These are phyloP conservation scores for Ophthalmolycus amberensis DNA, from an alignment of 2,113 vertebrate genomes.

Conservation along the genomic window DNA sequence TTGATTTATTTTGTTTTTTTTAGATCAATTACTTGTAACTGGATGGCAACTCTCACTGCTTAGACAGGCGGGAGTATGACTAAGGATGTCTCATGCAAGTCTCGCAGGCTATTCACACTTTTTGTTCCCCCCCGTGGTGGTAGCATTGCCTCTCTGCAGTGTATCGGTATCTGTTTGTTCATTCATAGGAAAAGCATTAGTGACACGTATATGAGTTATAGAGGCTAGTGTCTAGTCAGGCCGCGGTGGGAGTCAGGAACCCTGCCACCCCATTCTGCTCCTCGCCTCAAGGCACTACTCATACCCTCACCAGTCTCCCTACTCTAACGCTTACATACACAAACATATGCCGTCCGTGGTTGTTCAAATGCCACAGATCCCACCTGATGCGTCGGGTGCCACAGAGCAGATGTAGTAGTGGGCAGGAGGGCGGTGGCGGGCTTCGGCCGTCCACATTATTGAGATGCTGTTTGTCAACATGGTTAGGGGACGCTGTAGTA, in stretches of 20 bases:
- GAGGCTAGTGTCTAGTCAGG: slow-evolving; percentile 64
- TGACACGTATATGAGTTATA: slow-evolving; percentile 75
- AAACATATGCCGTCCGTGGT: slow-evolving; percentile 62
- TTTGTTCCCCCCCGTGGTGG: slow-evolving; percentile 50
- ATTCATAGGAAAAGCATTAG: slow-evolving; percentile 74
- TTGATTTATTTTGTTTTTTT: slow-evolving; percentile 60
- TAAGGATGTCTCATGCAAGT: slow-evolving; percentile 68
- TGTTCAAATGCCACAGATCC: slow-evolving; percentile 48
- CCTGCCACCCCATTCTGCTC: slow-evolving; percentile 57
- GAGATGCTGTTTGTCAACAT: slow-evolving; percentile 41
- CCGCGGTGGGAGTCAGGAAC: slow-evolving; percentile 57
- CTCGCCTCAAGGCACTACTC: slow-evolving; percentile 64
- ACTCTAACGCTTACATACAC: slow-evolving; percentile 43
- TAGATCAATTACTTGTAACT: slow-evolving; percentile 62
- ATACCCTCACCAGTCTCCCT: slow-evolving; percentile 56
- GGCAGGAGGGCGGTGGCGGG: slow-evolving; percentile 29
- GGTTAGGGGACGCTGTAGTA: slow-evolving; percentile 25
- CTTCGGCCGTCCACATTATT: slow-evolving; percentile 47
- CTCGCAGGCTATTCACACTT: slow-evolving; percentile 66
- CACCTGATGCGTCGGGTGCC: slow-evolving; percentile 67
- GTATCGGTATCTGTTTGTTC: slow-evolving; percentile 74
- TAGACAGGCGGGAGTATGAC: slow-evolving; percentile 60
- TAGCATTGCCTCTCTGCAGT: slow-evolving; percentile 52
- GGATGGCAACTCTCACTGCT: slow-evolving; percentile 55
- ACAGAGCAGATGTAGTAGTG: slow-evolving; percentile 70